Evolutionary conservation across 2,888 invertebrate species (phyloP).

Genomic region (Opisthograptis luteolata): DNA sequence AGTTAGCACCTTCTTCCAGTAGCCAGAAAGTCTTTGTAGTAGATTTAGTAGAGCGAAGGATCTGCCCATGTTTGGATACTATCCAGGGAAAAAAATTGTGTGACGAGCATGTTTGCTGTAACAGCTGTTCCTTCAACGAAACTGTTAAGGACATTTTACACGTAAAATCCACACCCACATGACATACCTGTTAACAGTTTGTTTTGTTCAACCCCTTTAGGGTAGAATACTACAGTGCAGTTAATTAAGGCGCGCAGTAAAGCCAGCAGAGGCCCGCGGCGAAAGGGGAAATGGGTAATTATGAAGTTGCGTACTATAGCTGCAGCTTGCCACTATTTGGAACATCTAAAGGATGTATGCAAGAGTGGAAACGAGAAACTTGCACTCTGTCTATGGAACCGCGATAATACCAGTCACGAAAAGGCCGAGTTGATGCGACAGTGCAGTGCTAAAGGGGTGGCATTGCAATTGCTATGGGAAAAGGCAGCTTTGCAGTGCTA

Average conservation of each 20-base stretch:
- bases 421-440: not conserved
- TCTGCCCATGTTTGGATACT: too few relatives aligned
- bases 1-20: too few relatives aligned
- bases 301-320: conserved; percentile 76
- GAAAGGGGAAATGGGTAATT: conserved; percentile 82
- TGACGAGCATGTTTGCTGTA: too few relatives aligned
- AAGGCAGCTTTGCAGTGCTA: too few relatives aligned
- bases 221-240: conserved; percentile 64
- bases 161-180: conserved; percentile 1
- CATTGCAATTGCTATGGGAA: too few relatives aligned
- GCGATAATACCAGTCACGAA: not conserved
- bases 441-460: too few relatives aligned
- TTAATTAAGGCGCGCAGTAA: conserved; percentile 75
- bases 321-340: conserved; percentile 52
- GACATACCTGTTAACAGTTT: conserved; percentile 34
- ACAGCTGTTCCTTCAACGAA: too few relatives aligned
- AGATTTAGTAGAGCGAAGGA: too few relatives aligned
- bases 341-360: not conserved
- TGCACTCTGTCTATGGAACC: not conserved
- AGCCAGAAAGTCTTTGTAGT: too few relatives aligned
- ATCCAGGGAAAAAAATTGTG: too few relatives aligned
- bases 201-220: conserved; percentile 49
- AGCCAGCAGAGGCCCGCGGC: conserved; percentile 64
- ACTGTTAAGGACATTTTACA: too few relatives aligned
- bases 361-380: conserved; percentile 1